Evolutionary conservation across 2,113 vertebrate genomes (phyloP).

Genomic region (Callithrix jacchus): DNA sequence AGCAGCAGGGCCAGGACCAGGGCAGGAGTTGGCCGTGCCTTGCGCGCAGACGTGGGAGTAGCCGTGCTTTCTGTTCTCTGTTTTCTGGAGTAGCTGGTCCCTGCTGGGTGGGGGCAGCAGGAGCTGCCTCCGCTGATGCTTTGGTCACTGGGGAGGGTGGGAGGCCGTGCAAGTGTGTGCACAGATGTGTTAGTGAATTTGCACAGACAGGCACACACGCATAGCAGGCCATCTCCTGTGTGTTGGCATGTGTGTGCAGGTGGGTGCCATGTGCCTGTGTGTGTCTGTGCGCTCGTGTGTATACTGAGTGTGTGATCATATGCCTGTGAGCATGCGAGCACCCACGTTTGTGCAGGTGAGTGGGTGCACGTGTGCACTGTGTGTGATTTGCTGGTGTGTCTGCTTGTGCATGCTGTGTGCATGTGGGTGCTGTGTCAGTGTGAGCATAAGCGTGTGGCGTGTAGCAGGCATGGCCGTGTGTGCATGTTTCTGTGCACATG

Average conservation of each 20-base stretch:
- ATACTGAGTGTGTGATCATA: neutral
- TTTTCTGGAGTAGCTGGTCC: neutral
- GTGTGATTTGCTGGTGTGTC: neutral
- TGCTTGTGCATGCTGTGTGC: rapidly evolving
- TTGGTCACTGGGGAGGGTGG: too few relatives aligned
- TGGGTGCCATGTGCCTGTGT: neutral
- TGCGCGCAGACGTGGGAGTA: neutral
- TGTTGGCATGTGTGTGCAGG: rapidly evolving
- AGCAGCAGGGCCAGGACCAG: neutral
- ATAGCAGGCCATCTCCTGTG: neutral
- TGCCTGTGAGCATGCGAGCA: rapidly evolving
- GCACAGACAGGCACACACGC: rapidly evolving
- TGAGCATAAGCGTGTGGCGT: neutral
- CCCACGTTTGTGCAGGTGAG: neutral
- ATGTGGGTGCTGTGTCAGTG: neutral
- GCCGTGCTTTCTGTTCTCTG: too few relatives aligned
- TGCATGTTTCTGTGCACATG: neutral
- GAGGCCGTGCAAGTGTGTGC: too few relatives aligned
- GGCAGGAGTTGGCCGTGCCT: neutral
- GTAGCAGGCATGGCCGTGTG: rapidly evolving
- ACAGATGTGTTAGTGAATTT: neutral
- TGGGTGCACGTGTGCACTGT: neutral
- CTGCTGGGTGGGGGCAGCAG: neutral
- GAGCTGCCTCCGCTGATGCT: neutral
- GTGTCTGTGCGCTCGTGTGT: neutral